Conservation (phyloP, 2,888 invertebrate species). For the Trypoxylon attenuatum region DNA sequence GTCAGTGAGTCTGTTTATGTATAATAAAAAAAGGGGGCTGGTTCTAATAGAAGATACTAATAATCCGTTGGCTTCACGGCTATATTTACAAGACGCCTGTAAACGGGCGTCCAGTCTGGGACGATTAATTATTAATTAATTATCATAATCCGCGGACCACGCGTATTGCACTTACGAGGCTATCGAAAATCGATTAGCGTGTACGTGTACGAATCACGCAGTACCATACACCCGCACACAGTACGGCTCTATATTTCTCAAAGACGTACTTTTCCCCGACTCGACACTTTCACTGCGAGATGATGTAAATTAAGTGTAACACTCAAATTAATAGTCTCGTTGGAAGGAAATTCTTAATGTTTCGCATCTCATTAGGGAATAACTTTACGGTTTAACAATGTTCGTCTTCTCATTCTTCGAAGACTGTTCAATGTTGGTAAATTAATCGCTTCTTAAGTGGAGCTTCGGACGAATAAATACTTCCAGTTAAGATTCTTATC, state of each 20-base stretch:
- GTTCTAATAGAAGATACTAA: slow-evolving; percentile 13
- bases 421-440: too few relatives aligned
- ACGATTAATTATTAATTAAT: slow-evolving; percentile 39
- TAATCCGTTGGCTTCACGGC: slow-evolving; percentile 22
- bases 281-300: neutral
- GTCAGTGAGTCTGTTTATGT: neutral
- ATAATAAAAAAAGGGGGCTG: neutral
- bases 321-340: too few relatives aligned
- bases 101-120: slow-evolving; percentile 23
- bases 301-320: neutral
- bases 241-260: neutral
- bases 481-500: too few relatives aligned
- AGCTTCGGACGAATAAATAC: too few relatives aligned
- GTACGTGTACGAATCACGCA: slow-evolving; percentile 23
- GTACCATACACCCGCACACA: neutral
- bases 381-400: too few relatives aligned
- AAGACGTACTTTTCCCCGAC: neutral
- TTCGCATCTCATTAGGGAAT: too few relatives aligned
- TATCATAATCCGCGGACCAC: slow-evolving; percentile 33
- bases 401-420: too few relatives aligned
- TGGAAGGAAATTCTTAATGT: too few relatives aligned
- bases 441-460: too few relatives aligned
- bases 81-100: slow-evolving; percentile 51
- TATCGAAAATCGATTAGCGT: slow-evolving; percentile 44
- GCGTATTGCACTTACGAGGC: slow-evolving; percentile 56